Conservation (phyloP, 2,113 vertebrate genomes). For the Triplophysa rosa region DNA sequence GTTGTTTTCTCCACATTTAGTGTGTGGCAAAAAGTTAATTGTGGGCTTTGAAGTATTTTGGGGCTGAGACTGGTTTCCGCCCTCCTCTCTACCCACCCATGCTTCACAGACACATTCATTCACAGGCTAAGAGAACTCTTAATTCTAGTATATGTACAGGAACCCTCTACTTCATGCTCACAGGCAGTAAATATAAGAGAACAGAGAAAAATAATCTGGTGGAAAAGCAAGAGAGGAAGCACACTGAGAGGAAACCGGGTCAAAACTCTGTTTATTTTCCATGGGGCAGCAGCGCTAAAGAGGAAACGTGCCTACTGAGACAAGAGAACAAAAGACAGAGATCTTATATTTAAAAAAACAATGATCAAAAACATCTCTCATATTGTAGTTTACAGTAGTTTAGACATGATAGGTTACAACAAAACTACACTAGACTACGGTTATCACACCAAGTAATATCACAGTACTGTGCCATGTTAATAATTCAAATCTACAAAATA, state of each 20-base stretch:
- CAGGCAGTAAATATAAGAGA: not conserved
- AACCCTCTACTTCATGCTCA: not conserved
- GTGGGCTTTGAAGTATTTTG: not conserved
- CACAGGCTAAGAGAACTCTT: not conserved
- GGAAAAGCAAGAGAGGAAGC: constrained; percentile 58
- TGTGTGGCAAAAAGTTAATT: not conserved
- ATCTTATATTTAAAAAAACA: not conserved
- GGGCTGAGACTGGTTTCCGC: not conserved
- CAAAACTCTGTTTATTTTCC: constrained; percentile 52
- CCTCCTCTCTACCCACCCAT: constrained; percentile 12
- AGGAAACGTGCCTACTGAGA: constrained; percentile 29
- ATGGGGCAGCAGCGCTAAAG: not conserved
- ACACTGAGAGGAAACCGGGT: constrained; percentile 64
- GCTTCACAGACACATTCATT: not conserved
- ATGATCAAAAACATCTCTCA: not conserved
- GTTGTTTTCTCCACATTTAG: too few relatives aligned
- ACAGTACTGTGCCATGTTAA: too few relatives aligned
- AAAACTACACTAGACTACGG: not conserved
- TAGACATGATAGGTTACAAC: not conserved
- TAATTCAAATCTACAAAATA: too few relatives aligned
- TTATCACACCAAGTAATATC: too few relatives aligned
- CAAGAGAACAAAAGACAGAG: not conserved
- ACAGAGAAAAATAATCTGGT: not conserved
- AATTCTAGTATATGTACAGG: not conserved
- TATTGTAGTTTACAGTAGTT: not conserved